Evolutionary conservation across 2,113 vertebrate species (phyloP).

Genomic region (Paracanthobrama guichenoti): DNA sequence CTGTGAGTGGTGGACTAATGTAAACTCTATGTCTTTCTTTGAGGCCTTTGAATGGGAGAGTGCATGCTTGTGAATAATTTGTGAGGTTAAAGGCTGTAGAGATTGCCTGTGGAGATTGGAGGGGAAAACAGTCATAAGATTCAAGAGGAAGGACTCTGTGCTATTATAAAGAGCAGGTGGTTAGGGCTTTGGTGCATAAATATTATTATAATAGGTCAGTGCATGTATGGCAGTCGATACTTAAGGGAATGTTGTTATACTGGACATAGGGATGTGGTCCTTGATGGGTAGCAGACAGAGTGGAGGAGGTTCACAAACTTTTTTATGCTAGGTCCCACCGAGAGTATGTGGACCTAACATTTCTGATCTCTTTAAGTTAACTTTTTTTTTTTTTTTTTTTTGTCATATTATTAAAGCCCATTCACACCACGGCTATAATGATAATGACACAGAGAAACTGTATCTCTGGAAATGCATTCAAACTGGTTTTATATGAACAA

Average conservation of each 20-base stretch:
- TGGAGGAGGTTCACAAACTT: background rate
- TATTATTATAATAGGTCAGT: background rate
- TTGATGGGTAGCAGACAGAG: background rate
- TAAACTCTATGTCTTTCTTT: conserved; percentile 12
- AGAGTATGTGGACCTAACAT: too few species aligned
- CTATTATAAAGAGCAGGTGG: conserved; percentile 17
- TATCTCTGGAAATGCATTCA: too few species aligned
- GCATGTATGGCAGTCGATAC: background rate
- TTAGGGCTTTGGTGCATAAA: conserved; percentile 8
- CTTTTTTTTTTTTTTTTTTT: background rate
- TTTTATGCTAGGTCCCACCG: background rate
- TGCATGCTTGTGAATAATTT: conserved; percentile 32
- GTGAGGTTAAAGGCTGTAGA: conserved; percentile 27
- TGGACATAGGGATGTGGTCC: background rate
- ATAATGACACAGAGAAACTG: too few species aligned
- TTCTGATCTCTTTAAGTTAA: too few species aligned
- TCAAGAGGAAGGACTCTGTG: conserved; percentile 6
- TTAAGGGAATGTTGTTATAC: background rate
- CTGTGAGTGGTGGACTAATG: conserved; percentile 4
- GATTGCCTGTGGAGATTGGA: background rate
- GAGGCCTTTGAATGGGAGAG: conserved; percentile 27
- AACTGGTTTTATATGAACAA: too few species aligned
- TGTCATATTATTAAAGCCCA: background rate
- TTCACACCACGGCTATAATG: too few species aligned
- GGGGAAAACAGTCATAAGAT: background rate